phyloP scores from a whole-genome alignment of 2,113 vertebrate species.

The Progne subis region DNA sequence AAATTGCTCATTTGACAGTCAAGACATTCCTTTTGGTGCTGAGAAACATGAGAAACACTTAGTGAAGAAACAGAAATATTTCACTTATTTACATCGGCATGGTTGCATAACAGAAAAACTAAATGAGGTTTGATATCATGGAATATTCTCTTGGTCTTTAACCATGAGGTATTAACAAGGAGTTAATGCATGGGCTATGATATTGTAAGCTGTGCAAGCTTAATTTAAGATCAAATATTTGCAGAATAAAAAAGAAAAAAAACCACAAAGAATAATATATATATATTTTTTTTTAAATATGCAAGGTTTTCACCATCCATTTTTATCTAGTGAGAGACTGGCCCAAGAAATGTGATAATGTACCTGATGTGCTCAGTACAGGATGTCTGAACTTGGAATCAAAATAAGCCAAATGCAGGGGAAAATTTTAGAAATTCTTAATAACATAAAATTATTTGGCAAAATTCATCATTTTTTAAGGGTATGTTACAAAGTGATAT shows the following conservation, averaged over 20 bases:
- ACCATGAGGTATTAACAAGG: neutral
- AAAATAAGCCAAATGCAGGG: neutral
- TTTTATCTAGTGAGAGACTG: neutral
- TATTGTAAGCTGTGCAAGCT: neutral
- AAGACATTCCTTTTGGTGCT: neutral
- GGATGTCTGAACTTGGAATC: neutral
- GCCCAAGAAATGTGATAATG: neutral
- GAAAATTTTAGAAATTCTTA: neutral
- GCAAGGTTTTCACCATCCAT: neutral
- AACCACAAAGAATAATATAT: fast-evolving
- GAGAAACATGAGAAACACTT: neutral
- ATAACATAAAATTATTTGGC: neutral
- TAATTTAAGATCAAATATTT: neutral
- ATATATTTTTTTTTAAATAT: neutral
- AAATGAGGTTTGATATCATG: neutral
- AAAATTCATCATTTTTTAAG: neutral
- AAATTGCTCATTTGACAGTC: neutral
- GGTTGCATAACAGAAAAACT: neutral
- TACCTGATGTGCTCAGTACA: neutral
- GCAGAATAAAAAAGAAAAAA: neutral
- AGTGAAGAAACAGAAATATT: neutral
- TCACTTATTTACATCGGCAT: neutral
- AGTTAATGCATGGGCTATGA: neutral
- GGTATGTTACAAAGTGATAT: neutral
- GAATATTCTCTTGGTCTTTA: neutral